Conservation (phyloP, 1,140 invertebrate genomes). For the Micrasema minimum region DNA sequence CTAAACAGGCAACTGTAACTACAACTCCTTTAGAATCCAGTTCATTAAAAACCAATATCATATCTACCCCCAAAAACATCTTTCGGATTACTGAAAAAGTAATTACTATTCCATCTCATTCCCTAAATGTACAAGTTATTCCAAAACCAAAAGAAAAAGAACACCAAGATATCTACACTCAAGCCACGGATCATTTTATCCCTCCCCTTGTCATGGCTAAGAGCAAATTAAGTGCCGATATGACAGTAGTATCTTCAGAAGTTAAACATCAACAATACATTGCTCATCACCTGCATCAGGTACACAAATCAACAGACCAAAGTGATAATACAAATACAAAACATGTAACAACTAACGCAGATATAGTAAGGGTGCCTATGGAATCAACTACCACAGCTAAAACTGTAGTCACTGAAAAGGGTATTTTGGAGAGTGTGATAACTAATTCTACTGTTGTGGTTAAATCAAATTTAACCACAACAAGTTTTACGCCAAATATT, state of each 20-base stretch:
- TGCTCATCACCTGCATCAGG: slow-evolving; percentile 53
- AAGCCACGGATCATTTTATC: slow-evolving; percentile 65
- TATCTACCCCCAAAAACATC: slow-evolving; percentile 12
- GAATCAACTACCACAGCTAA: not conserved
- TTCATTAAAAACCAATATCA: not conserved
- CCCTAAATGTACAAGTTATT: slow-evolving; percentile 37
- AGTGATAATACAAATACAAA: slow-evolving; percentile 11
- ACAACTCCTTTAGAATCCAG: slow-evolving; percentile 18
- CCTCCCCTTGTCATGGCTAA: slow-evolving; percentile 67
- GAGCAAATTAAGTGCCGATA: slow-evolving; percentile 64
- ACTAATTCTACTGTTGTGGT: not conserved
- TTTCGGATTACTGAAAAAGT: slow-evolving; percentile 18
- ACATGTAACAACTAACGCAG: slow-evolving; percentile 21
- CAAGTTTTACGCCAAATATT: not conserved
- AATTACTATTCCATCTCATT: slow-evolving; percentile 12
- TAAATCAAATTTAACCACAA: slow-evolving; percentile 1
- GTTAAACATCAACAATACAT: slow-evolving; percentile 64
- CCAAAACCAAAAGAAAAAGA: slow-evolving; percentile 59
- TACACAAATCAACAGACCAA: slow-evolving; percentile 14
- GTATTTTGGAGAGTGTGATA: not conserved
- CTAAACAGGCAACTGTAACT: slow-evolving; percentile 39
- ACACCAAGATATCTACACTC: slow-evolving; percentile 62
- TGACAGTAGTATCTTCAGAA: slow-evolving; percentile 64
- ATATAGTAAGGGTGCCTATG: not conserved
- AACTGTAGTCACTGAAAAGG: slow-evolving; percentile 6